A percentile compares a stretch with the other conserved stretches of the same genome.
These are phyloP conservation scores for Rhynchophorus ferrugineus DNA, from an alignment of 1,140 invertebrate species.

Conservation along the genomic window DNA sequence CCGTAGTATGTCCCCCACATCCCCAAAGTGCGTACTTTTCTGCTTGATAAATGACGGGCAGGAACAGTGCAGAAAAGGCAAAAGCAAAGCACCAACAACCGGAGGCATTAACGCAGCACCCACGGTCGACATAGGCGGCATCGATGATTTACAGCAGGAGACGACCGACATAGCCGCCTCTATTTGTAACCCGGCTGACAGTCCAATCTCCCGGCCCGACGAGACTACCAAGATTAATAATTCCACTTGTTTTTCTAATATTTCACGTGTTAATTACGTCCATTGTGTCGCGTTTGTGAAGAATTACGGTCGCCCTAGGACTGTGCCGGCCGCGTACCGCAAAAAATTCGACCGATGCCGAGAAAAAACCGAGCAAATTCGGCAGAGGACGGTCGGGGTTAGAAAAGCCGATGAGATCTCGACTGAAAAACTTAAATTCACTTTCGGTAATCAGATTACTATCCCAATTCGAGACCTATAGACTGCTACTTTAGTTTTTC, in stretches of 20 bases:
- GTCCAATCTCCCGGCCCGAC: slow-evolving; percentile 19
- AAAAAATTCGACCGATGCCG: slow-evolving; percentile 1
- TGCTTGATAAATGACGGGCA: slow-evolving; percentile 7
- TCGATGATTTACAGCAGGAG: slow-evolving; percentile 19
- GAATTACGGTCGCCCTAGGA: slow-evolving; percentile 14
- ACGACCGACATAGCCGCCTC: slow-evolving; percentile 15
- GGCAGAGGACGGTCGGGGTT: too few relatives aligned
- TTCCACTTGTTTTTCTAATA: slow-evolving; percentile 25
- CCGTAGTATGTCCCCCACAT: slow-evolving; percentile 1
- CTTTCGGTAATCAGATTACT: too few relatives aligned
- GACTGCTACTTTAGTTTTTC: too few relatives aligned
- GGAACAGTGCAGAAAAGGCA: slow-evolving; percentile 8
- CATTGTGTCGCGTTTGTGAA: slow-evolving; percentile 20
- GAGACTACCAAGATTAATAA: slow-evolving; percentile 22
- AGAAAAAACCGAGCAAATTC: too few relatives aligned
- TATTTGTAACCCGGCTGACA: slow-evolving; percentile 23
- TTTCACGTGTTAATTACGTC: slow-evolving; percentile 25
- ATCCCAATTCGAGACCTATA: too few relatives aligned
- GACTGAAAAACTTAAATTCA: too few relatives aligned
- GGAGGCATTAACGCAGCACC: slow-evolving; percentile 12
- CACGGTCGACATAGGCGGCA: slow-evolving; percentile 2
- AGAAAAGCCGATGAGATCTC: too few relatives aligned
- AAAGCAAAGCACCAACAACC: slow-evolving; percentile 11
- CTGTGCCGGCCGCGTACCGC: neutral
- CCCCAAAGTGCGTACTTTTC: slow-evolving; percentile 9